Base-by-base conservation (phyloP, 2,797 vertebrate genomes). In the Sitta carolinensis region DNA sequence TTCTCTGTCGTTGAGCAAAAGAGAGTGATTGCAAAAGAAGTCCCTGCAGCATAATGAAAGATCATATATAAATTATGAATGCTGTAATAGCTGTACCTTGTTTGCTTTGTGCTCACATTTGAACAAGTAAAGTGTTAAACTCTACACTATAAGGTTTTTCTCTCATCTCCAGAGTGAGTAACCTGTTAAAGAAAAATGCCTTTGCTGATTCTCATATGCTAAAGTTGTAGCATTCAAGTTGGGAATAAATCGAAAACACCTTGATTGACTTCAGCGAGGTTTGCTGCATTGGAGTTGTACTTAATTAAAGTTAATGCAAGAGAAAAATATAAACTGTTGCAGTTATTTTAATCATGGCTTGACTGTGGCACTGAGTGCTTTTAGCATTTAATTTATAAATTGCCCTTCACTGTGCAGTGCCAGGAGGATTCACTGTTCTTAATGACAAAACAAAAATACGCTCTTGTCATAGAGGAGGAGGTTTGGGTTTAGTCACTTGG, bases 371-470 rank as follows among this genome's bases (percentile, higher is more conserved):
- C 25, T 67, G 79, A 36, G 16, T 18, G 29, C 76, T 94, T 86
- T 29, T 66, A 68, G 66, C 18, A 38, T 75, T 68, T 94, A 66
- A 86, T 93, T 86, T 95, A 69, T 81, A 76, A 82, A 66, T 58
- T 76, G 68, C 69, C 48, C 17, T 86, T 79, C 45, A 62, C 63
- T 57, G 2, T 50, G 32, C 32, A 66, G 15, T 84, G 62, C 59
- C 73, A 88, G 47, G 54, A 75, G 26, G 26, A 61, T 62, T 94
- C 62, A 45, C 36, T 66, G 1, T 55, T 90, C 62, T 68, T 84
- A 89, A 90, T 75, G 84, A 78, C 59, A 78, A 72, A 94, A 55
- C 23, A 69, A 75, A 93, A 84, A 58, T 42, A 34, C 0, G 1
- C 17, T 59, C 13, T 13, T 62, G 40, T 68, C 45, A 10, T 43